A percentile compares a stretch with the other conserved stretches of the same genome.
These are phyloP conservation scores for Drosophila greeni DNA, from an alignment of 2,888 invertebrate species.

Conservation along the genomic window DNA sequence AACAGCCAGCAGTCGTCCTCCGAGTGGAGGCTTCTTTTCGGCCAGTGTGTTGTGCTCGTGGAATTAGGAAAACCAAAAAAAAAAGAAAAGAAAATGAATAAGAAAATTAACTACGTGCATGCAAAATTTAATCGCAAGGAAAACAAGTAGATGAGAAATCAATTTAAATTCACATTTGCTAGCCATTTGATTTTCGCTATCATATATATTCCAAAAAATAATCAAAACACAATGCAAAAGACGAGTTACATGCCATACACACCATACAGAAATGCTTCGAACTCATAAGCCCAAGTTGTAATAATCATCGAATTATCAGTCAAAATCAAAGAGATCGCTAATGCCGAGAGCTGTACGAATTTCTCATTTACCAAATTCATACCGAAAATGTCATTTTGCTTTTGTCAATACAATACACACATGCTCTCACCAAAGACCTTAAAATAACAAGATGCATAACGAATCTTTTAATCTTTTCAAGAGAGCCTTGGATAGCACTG, in stretches of 20 bases:
- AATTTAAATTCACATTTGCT: conserved; percentile 16
- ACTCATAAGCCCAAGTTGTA: conserved; percentile 1
- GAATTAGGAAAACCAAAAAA: conserved; percentile 21
- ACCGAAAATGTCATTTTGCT: conserved; percentile 20
- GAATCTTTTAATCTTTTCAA: too few relatives aligned
- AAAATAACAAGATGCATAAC: neutral
- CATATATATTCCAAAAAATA: conserved; percentile 23
- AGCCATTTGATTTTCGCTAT: conserved; percentile 20
- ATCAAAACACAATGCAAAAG: conserved; percentile 20
- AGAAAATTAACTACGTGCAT: conserved; percentile 13
- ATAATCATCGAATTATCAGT: conserved; percentile 23
- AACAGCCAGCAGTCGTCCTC: conserved; percentile 2
- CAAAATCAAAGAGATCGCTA: conserved; percentile 1
- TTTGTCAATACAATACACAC: conserved; percentile 3
- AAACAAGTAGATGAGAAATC: conserved; percentile 7
- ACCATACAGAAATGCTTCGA: conserved; percentile 17
- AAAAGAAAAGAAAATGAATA: neutral
- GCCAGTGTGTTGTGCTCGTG: conserved; percentile 11
- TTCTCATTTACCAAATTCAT: conserved; percentile 9
- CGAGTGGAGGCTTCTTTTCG: neutral
- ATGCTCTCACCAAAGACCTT: conserved; percentile 4
- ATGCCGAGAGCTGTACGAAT: neutral
- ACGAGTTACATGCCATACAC: conserved; percentile 12
- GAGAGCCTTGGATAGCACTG: too few relatives aligned
- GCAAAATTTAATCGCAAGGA: conserved; percentile 11